These are phyloP conservation scores for Scolanthus callimorphus DNA, from an alignment of 92 coral and sea anemone species.

Conservation along the genomic window DNA sequence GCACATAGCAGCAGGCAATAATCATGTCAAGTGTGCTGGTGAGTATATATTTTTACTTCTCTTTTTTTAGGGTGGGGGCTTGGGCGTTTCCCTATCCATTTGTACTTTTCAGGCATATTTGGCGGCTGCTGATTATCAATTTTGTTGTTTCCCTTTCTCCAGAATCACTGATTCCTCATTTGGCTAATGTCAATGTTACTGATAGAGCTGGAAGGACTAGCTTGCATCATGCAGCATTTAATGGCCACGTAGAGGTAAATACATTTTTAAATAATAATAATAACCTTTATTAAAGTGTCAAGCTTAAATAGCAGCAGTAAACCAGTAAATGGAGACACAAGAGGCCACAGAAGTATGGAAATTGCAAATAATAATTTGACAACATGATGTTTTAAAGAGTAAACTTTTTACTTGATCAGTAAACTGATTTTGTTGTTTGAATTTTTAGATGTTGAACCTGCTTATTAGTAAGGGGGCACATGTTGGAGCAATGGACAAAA, in stretches of 20 bases:
- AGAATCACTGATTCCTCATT: slow-evolving; percentile 86
- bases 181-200: slow-evolving; percentile 93
- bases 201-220: slow-evolving; percentile 99
- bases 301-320: too few relatives aligned
- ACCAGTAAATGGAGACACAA: too few relatives aligned
- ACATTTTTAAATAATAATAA: too few relatives aligned
- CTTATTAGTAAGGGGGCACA: slow-evolving; percentile 84
- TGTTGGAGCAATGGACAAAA: slow-evolving; percentile 87
- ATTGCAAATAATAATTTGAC: too few relatives aligned
- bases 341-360: too few relatives aligned
- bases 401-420: too few relatives aligned
- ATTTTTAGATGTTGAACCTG: slow-evolving; percentile 75
- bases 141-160: background rate
- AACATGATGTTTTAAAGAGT: too few relatives aligned
- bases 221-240: slow-evolving; percentile 94
- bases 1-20: slow-evolving; percentile 95
- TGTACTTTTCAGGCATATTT: background rate
- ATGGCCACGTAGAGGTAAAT: slow-evolving; percentile 93
- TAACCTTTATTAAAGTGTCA: too few relatives aligned
- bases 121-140: too few relatives aligned
- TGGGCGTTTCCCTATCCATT: background rate
- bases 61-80: too few relatives aligned
- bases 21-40: slow-evolving; percentile 94
- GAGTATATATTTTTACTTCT: too few relatives aligned
- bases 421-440: too few relatives aligned